phyloP scores from a whole-genome alignment of 35 echinoderm and acorn worm species.

The Apostichopus parvimensis region DNA sequence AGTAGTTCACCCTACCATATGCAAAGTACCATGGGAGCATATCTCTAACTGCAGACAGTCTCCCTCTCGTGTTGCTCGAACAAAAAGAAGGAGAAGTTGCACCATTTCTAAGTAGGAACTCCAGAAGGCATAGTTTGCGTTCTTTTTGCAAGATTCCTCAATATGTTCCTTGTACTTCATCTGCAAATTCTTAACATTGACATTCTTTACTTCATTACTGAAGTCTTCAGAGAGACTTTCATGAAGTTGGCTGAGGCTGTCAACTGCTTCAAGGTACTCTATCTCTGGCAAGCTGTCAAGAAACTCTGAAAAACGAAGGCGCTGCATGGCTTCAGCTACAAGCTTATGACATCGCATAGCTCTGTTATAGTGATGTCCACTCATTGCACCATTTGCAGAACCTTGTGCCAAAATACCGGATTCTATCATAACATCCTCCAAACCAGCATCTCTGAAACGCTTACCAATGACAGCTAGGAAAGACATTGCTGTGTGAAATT shows the following conservation, averaged over 20 bases:
- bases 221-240: not conserved
- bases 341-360: constrained; percentile 8
- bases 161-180: constrained; percentile 9
- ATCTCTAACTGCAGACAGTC: no score
- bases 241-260: no score
- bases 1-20: no score
- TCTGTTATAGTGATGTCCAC: constrained; percentile 56
- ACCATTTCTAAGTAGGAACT: not conserved
- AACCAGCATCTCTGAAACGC: constrained; percentile 70
- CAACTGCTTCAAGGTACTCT: no score
- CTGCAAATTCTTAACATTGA: not conserved
- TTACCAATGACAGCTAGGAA: constrained; percentile 74
- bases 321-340: not conserved
- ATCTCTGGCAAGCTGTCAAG: no score
- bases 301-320: no score
- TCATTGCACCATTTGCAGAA: constrained; percentile 64
- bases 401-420: constrained; percentile 59
- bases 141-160: not conserved
- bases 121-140: constrained; percentile 64
- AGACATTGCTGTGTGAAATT: constrained; percentile 72
- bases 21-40: no score
- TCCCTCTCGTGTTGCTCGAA: no score
- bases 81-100: constrained; percentile 22
- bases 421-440: constrained; percentile 70
- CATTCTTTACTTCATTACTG: not conserved